A percentile compares a stretch with the other conserved stretches of the same genome.
phyloP scores from a whole-genome alignment of 2,888 invertebrate species.

The Drosophila meridionalis region DNA sequence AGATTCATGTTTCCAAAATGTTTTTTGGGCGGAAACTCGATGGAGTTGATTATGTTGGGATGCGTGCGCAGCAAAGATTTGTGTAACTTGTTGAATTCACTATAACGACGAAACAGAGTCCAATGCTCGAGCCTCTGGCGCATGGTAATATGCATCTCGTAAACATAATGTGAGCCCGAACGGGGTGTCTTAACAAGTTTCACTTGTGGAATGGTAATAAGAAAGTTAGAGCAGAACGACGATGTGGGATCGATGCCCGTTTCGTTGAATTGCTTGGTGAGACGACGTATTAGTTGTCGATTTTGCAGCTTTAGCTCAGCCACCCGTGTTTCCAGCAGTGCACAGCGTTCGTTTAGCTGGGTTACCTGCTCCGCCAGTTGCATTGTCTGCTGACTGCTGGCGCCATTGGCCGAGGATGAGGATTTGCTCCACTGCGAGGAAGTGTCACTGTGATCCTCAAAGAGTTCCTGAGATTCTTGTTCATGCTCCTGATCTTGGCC shows the following conservation, averaged over 20 bases:
- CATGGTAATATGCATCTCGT: constrained; percentile 84
- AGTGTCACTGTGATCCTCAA: constrained; percentile 80
- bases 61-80: constrained; percentile 91
- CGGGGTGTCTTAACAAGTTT: constrained; percentile 75
- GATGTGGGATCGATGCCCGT: constrained; percentile 81
- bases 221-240: constrained; percentile 81
- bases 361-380: constrained; percentile 78
- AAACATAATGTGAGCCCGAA: constrained; percentile 78
- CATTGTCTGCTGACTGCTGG: constrained; percentile 52
- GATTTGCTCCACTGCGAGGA: constrained; percentile 84
- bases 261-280: constrained; percentile 80
- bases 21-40: constrained; percentile 98
- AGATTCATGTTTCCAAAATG: constrained; percentile 95
- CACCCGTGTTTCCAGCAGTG: constrained; percentile 82
- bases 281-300: constrained; percentile 79
- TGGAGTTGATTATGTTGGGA: constrained; percentile 91
- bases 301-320: constrained; percentile 83
- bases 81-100: constrained; percentile 95
- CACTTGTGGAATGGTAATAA: constrained; percentile 83
- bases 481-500: background rate
- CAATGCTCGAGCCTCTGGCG: constrained; percentile 90
- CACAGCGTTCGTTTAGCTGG: constrained; percentile 80
- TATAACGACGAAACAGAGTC: constrained; percentile 97
- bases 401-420: constrained; percentile 76
- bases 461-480: constrained; percentile 42